Base-by-base conservation (phyloP, 2,113 vertebrate species). In the Caretta caretta region DNA sequence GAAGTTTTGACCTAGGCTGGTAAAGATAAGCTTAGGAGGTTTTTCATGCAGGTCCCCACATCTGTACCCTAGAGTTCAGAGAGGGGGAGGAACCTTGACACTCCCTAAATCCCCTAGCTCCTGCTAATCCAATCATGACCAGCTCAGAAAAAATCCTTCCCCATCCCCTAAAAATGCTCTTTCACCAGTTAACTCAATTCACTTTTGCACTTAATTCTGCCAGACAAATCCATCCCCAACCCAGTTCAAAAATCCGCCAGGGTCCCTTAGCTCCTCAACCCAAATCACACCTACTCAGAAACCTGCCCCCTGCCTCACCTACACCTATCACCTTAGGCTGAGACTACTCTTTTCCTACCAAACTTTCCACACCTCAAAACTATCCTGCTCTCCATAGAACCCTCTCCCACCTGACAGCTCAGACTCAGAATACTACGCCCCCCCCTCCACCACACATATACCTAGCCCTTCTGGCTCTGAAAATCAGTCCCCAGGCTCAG, bases 321-420 rank as follows among this genome's bases (percentile, higher is more conserved):
- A 5, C 24, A 57, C 25, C 56, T 57, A 57, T 11, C 56, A 27
- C 10, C 9, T 8, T 6, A 19, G 16, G 25, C 2, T 49, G 6
- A 1, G 9, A 9, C 25, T 69, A 6, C 54, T 54, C 50, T 31
- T 38, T 93, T 90, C 80, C 29, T 35, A 69, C 35, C 16, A 35
- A n/a, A 65, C 35, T 69, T 42, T 29, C 57, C 6, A 0, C 7
- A 0, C 0, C 38, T 29, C 38, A 29, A 38, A 81, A 72, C 10
- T 31, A 38, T 50, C 17, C 29, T 87, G 0, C 0, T 89, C 54
- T 57, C 17, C 57, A 16, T 8, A n/a, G 62, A 62, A 69, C 35
- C 31, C 29, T 69, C 48, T 91, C 20, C 51, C 2, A 1, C 84
- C 80, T 51, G 24, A 17, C 16, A 80, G 46, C n/a, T 4, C 80